Evolutionary conservation across 2,113 vertebrate genomes (phyloP), one percentile per base, ranked within the genome.

Genomic region (Neopipo cinnamomea): DNA sequence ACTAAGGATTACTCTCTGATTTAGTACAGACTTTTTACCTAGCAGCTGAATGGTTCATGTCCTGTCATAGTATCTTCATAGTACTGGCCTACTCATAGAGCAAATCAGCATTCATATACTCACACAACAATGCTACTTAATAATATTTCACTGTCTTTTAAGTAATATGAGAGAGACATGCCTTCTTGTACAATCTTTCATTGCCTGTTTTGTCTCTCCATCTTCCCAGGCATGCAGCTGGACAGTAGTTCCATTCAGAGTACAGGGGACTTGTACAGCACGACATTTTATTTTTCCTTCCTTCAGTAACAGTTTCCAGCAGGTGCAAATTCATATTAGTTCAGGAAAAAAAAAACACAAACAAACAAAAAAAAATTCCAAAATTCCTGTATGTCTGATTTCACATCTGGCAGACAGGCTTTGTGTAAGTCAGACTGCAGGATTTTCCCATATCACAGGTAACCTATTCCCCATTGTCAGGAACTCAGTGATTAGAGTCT

Each of bases 101-200:
- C 46, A 89, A 82, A 95, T 91, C 53, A 90, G 81, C 62, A 96
- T 88, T 96, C 87, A 93, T 71, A 58, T 16, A 83, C 49, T 89
- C 47, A 42, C 21, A 53, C 16, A 82, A 76, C 67, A 88, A 79
- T 35, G 21, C 30, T 85, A 70, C 67, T 89, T 68, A 72, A 27
- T 89, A 93, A 59, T 82, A 89, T 79, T 91, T 91, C 53, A 79
- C 58, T 93, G 31, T 88, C 67, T 82, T 94, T 94, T 39, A 93
- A 65, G 37, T 49, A 63, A 47, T 55, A 31, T n/a, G n/a, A n/a
- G n/a, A n/a, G n/a, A n/a, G n/a, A n/a, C n/a, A n/a, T n/a, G n/a
- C n/a, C n/a, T n/a, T n/a, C 37, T 81, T 63, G 49, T 1, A 56
- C 27, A 33, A 72, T 53, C 52, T 92, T 89, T 44, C 1, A 1